Conservation (phyloP, 2,888 invertebrate genomes). For the Unio delphinus region DNA sequence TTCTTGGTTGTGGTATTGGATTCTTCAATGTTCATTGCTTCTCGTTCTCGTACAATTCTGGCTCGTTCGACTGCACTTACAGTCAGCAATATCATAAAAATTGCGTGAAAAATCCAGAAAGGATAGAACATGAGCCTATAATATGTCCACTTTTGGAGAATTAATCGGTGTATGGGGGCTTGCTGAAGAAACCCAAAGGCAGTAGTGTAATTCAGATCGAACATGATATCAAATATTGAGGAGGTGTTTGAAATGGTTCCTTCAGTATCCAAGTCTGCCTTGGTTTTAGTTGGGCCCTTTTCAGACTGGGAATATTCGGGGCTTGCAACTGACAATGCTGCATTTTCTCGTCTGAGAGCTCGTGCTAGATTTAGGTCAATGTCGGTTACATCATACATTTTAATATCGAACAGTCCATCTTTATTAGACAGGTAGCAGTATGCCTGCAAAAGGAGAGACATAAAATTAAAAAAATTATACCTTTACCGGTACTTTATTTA, state of each 20-base stretch:
- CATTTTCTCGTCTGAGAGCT: too few relatives aligned
- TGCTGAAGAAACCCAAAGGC: slow-evolving; percentile 44
- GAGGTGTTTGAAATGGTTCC: slow-evolving; percentile 5
- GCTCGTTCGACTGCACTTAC: slow-evolving; percentile 25
- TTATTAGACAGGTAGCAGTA: slow-evolving; percentile 35
- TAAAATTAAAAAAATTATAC: too few relatives aligned
- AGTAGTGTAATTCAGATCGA: slow-evolving; percentile 31
- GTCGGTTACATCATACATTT: too few relatives aligned
- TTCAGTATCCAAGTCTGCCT: neutral
- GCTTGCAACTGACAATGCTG: too few relatives aligned
- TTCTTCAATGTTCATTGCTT: slow-evolving; percentile 4
- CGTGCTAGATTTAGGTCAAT: too few relatives aligned
- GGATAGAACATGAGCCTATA: slow-evolving; percentile 33
- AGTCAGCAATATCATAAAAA: slow-evolving; percentile 36
- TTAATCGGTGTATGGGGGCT: slow-evolving; percentile 34
- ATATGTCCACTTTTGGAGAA: slow-evolving; percentile 44
- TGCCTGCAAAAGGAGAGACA: slow-evolving; percentile 27
- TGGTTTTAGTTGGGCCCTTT: neutral
- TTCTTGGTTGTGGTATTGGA: slow-evolving; percentile 10
- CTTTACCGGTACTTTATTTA: too few relatives aligned
- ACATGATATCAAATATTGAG: slow-evolving; percentile 46
- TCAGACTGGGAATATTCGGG: slow-evolving; percentile 1
- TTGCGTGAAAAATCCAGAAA: slow-evolving; percentile 38
- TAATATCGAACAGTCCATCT: too few relatives aligned
- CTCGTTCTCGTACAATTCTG: neutral